Evolutionary conservation across 2,797 vertebrate species (phyloP).

Genomic region (Crocodylus rhombifer): DNA sequence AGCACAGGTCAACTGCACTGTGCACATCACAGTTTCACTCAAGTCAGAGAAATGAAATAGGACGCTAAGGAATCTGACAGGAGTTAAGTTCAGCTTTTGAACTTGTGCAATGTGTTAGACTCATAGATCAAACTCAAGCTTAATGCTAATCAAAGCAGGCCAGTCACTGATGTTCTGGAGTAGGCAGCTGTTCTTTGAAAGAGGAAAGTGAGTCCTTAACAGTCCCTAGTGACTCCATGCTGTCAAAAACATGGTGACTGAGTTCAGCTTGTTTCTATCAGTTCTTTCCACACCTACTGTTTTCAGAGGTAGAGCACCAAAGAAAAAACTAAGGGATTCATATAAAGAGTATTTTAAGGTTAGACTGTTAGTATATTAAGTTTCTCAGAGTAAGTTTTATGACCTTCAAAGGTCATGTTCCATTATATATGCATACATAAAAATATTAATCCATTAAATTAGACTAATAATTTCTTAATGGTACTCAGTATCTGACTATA

Average conservation of each 20-base stretch:
- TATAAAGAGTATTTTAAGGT: background rate
- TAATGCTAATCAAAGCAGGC: background rate
- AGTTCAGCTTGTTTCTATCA: background rate
- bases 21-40: background rate
- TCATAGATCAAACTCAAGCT: rapidly evolving
- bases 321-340: background rate
- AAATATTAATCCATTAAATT: background rate
- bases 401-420: background rate
- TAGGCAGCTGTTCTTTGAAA: background rate
- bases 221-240: background rate
- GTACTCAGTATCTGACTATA: background rate
- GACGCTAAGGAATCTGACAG: background rate
- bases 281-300: rapidly evolving
- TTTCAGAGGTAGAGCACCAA: background rate
- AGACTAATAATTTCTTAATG: background rate
- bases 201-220: background rate
- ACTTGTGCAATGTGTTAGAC: background rate
- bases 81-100: background rate
- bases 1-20: background rate
- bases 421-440: slow-evolving; percentile 4
- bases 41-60: background rate
- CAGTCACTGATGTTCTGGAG: background rate
- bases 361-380: background rate
- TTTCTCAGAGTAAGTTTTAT: background rate
- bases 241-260: background rate